Evolutionary conservation across 2,113 vertebrate species (phyloP).

Genomic region (Oriolus oriolus): DNA sequence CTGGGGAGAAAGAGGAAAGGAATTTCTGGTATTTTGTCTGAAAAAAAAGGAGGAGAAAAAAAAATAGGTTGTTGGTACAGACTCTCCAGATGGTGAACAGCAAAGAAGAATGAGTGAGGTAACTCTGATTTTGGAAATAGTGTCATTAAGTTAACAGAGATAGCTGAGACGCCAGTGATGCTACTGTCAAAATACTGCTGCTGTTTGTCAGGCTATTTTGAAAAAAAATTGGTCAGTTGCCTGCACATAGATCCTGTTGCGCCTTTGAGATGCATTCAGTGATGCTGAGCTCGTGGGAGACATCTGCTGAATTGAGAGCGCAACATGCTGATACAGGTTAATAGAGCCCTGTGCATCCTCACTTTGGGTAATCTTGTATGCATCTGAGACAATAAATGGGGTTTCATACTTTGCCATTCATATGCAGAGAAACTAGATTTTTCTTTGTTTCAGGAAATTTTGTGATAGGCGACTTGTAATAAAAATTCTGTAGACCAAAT

Average conservation of each 20-base stretch:
- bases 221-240: not conserved
- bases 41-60: fast-evolving
- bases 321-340: not conserved
- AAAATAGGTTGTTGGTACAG: not conserved
- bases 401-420: not conserved
- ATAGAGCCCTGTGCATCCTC: not conserved
- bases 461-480: not conserved
- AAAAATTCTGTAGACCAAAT: not conserved
- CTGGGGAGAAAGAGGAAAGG: not conserved
- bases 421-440: not conserved
- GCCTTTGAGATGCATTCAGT: not conserved
- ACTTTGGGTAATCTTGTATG: not conserved
- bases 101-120: not conserved
- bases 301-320: not conserved
- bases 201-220: not conserved
- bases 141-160: not conserved
- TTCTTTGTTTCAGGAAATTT: not conserved
- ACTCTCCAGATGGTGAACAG: not conserved
- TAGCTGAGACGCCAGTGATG: not conserved
- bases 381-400: not conserved
- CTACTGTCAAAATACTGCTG: not conserved
- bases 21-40: not conserved
- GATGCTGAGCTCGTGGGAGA: not conserved
- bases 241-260: not conserved
- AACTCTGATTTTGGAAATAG: not conserved